Percentiles rank a stretch among this genome's conserved stretches.
Conservation (phyloP, 2,113 vertebrate species). For the Sapajus apella region DNA sequence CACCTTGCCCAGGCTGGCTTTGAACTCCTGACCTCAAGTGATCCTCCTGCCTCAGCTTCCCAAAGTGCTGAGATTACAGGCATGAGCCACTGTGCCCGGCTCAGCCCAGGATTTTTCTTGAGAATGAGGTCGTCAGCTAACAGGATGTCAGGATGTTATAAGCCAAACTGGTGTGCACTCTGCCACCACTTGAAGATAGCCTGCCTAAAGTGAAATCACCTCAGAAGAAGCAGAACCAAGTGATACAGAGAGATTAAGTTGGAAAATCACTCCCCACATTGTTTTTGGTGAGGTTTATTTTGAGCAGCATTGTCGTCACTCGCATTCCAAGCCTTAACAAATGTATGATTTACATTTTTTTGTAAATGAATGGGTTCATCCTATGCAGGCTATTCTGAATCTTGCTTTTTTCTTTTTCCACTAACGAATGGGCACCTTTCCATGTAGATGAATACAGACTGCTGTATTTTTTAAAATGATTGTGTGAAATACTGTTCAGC, state of each 20-base stretch:
- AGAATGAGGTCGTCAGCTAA: neutral
- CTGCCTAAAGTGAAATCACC: neutral
- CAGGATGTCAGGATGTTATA: neutral
- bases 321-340: neutral
- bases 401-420: neutral
- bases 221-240: neutral
- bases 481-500: neutral
- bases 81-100: no score
- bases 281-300: neutral
- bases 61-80: no score
- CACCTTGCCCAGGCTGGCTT: no score
- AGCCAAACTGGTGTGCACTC: neutral
- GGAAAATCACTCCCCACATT: neutral
- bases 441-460: neutral
- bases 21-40: no score
- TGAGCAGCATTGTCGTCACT: neutral
- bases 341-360: conserved; percentile 1
- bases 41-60: no score
- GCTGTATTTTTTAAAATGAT: neutral
- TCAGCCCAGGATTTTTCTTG: neutral
- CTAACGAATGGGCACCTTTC: neutral
- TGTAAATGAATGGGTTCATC: neutral
- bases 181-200: neutral
- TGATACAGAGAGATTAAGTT: neutral
- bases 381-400: neutral